These are phyloP conservation scores for Seira sanloemensis DNA, from an alignment of 2,888 invertebrate genomes.

Conservation along the genomic window DNA sequence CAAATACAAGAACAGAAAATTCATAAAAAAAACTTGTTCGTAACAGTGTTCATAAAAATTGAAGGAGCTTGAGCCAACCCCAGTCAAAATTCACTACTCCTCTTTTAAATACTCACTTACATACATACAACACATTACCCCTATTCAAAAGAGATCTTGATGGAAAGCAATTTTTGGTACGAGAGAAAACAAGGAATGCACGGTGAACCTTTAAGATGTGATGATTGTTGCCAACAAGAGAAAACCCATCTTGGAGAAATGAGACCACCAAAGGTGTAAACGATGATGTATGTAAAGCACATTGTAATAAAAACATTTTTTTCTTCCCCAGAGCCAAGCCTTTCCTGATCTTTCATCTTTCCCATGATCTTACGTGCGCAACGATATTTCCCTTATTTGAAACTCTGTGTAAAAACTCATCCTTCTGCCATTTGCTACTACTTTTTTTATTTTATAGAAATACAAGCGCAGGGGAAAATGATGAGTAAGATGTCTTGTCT, in stretches of 20 bases:
- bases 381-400: too few species aligned
- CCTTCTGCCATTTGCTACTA: too few species aligned
- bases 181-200: neutral
- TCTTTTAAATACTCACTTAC: neutral
- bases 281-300: conserved; percentile 29
- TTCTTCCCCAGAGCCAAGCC: neutral
- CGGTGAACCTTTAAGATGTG: conserved; percentile 3
- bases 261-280: conserved; percentile 65
- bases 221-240: conserved; percentile 58
- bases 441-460: too few species aligned
- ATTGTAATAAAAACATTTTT: neutral
- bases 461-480: too few species aligned
- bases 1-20: too few species aligned
- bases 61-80: neutral
- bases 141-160: neutral
- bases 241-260: conserved; percentile 51
- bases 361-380: conserved; percentile 2
- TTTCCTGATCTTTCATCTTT: conserved; percentile 3
- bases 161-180: neutral
- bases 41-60: neutral
- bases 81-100: neutral
- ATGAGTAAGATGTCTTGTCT: conserved; percentile 2
- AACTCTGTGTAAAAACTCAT: too few species aligned
- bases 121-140: neutral
- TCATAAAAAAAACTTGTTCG: neutral